phyloP scores from a whole-genome alignment of 1,140 invertebrate species.

The Heliconius hewitsoni region DNA sequence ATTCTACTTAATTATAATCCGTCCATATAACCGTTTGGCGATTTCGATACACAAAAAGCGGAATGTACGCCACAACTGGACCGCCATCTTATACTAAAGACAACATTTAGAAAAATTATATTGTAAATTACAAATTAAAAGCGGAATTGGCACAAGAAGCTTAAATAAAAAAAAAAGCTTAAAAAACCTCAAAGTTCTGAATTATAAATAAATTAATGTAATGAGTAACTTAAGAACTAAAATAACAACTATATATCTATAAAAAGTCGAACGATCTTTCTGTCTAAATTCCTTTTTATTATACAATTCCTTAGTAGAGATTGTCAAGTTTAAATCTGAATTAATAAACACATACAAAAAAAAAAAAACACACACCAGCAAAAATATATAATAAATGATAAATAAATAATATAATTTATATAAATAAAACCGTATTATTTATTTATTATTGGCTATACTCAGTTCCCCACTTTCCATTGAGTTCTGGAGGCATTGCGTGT shows the following conservation, averaged over 20 bases:
- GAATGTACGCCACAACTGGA: conserved; percentile 11
- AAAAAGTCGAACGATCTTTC: neutral
- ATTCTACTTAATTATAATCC: conserved; percentile 50
- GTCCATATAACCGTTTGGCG: conserved; percentile 48
- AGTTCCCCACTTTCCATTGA: too few relatives aligned
- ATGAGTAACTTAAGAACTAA: neutral
- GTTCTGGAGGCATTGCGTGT: too few relatives aligned
- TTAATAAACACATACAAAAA: too few relatives aligned
- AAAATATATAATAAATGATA: too few relatives aligned
- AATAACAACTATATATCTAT: conserved; percentile 2
- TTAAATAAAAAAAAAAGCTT: neutral
- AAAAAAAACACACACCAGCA: too few relatives aligned
- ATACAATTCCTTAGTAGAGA: neutral
- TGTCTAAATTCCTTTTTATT: neutral
- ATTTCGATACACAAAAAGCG: conserved; percentile 30
- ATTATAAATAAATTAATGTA: neutral
- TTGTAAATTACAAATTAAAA: conserved; percentile 1
- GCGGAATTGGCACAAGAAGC: neutral
- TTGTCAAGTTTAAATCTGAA: too few relatives aligned
- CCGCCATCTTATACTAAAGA: conserved; percentile 1
- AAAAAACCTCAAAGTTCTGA: neutral
- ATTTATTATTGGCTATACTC: too few relatives aligned
- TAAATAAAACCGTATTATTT: too few relatives aligned
- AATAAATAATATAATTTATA: too few relatives aligned
- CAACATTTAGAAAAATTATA: neutral